Conservation (phyloP, 2,113 vertebrate genomes). For the Furnarius figulus region DNA sequence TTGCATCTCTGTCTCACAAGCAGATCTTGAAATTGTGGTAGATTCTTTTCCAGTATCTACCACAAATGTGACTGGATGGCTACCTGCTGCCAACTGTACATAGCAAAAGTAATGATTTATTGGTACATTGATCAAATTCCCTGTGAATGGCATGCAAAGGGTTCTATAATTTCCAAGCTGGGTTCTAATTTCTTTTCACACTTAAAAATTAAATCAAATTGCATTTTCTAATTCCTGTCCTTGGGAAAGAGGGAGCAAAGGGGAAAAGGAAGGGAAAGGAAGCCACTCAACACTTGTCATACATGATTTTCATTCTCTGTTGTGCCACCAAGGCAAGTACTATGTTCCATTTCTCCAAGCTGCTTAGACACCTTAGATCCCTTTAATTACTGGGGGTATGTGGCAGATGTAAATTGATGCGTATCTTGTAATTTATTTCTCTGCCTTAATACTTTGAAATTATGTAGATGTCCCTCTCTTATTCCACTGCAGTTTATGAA, state of each 20-base stretch:
- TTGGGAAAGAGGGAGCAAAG: accelerated
- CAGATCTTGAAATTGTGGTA: neutral
- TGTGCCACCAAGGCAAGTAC: neutral
- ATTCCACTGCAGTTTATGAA: neutral
- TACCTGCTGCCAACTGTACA: neutral
- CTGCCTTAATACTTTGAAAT: neutral
- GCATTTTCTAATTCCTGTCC: neutral
- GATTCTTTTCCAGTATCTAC: neutral
- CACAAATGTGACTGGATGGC: neutral
- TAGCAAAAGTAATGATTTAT: neutral
- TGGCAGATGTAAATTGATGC: neutral
- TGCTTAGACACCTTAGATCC: neutral
- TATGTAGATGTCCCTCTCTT: neutral
- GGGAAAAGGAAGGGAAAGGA: neutral
- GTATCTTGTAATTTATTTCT: neutral
- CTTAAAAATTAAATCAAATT: neutral
- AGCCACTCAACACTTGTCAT: neutral
- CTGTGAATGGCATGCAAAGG: neutral
- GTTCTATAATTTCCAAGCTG: neutral
- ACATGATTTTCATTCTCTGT: neutral
- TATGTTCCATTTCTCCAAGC: neutral
- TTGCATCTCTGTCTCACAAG: neutral
- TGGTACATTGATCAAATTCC: neutral
- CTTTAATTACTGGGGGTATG: accelerated
- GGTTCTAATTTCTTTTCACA: neutral